These are phyloP conservation scores for Procambarus virginalis DNA, from an alignment of 1,140 invertebrate genomes.

Conservation along the genomic window DNA sequence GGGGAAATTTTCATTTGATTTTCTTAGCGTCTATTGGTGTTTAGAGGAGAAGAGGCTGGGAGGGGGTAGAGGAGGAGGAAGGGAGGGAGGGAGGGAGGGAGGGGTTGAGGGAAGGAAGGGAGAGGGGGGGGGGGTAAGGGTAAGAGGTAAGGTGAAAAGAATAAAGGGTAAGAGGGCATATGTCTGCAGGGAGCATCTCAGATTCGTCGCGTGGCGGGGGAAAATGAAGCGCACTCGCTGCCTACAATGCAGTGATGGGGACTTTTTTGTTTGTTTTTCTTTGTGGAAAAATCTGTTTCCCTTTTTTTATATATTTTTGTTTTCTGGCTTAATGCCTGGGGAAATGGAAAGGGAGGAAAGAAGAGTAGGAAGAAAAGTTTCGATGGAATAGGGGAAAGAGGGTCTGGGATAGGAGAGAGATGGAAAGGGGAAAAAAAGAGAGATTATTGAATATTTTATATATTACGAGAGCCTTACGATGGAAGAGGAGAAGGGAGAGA, in stretches of 20 bases:
- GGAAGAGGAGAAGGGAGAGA: neutral
- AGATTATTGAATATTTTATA: no score
- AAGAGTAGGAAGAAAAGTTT: neutral
- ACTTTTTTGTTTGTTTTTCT: neutral
- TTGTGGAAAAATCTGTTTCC: neutral
- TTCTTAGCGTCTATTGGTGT: neutral
- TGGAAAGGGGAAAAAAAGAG: neutral
- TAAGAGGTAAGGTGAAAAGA: neutral
- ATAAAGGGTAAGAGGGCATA: constrained; percentile 6
- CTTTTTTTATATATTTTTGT: neutral
- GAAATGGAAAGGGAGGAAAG: neutral
- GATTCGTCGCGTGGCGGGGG: constrained; percentile 4
- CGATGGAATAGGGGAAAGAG: neutral
- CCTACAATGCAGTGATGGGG: neutral
- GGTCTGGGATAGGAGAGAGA: neutral
- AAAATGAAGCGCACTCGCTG: neutral
- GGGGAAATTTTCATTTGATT: neutral
- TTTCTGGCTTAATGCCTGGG: neutral
- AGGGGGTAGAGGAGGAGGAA: neutral
- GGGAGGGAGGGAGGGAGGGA: no score
- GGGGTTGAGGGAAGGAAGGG: neutral
- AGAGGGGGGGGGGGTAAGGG: neutral
- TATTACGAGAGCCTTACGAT: no score
- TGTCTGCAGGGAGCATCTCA: constrained; percentile 29
- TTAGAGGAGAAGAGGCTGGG: neutral